Evolutionary conservation across 1,140 invertebrate species (phyloP).

Genomic region (Trinorchestia longiramus): DNA sequence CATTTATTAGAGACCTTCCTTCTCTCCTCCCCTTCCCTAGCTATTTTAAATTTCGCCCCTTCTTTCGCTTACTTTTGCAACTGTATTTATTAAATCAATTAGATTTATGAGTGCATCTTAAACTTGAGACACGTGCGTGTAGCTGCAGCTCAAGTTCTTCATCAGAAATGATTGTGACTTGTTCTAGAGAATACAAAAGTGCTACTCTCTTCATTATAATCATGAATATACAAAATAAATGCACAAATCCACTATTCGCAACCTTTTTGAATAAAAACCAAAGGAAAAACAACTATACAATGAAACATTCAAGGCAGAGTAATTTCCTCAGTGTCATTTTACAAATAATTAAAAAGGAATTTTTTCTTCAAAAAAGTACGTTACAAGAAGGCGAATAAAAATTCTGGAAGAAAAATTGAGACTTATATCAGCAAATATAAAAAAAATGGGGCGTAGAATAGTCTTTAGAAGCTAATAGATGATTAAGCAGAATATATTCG

Average conservation of each 20-base stretch:
- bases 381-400: too few species aligned
- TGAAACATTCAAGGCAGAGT: neutral
- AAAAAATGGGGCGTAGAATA: too few species aligned
- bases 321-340: neutral
- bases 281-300: neutral
- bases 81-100: conserved; percentile 39
- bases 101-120: neutral
- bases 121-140: neutral
- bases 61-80: neutral
- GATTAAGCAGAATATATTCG: too few species aligned
- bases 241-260: neutral
- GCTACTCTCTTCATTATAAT: neutral
- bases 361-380: too few species aligned
- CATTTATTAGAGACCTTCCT: conserved; percentile 22
- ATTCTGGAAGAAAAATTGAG: too few species aligned
- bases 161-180: neutral
- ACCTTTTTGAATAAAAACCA: neutral
- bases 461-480: too few species aligned
- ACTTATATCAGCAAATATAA: too few species aligned
- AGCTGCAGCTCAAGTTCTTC: neutral
- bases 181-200: neutral
- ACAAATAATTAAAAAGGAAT: neutral
- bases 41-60: conserved; percentile 20
- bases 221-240: neutral
- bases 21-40: conserved; percentile 49